Percentiles rank a stretch among this genome's conserved stretches.
These are phyloP conservation scores for Tragelaphus eurycerus DNA, from an alignment of 2,797 vertebrate species.

Conservation along the genomic window DNA sequence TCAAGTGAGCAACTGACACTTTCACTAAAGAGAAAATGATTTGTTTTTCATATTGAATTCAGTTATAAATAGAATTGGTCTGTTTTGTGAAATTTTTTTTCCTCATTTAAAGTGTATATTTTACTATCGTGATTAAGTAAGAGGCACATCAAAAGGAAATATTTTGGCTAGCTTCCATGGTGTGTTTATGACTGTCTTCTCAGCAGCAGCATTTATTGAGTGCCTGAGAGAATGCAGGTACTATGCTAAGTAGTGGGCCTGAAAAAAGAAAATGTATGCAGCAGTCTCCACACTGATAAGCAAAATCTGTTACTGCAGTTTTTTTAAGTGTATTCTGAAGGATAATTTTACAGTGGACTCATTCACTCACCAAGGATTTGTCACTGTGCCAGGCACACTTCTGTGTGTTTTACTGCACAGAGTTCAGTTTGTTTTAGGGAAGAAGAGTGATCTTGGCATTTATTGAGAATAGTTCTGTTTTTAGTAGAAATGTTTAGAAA, in stretches of 20 bases:
- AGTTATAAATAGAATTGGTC: not conserved
- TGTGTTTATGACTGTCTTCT: not conserved
- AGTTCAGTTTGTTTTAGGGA: not conserved
- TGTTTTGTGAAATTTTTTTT: not conserved
- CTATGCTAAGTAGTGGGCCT: not conserved
- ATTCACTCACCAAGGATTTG: not conserved
- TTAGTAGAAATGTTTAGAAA: not conserved
- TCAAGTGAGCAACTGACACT: not conserved
- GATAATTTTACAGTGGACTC: not conserved
- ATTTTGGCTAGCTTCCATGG: not conserved
- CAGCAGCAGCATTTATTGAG: not conserved
- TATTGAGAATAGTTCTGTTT: constrained; percentile 11
- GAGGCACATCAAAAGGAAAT: constrained; percentile 19
- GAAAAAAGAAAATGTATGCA: not conserved
- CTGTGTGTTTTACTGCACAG: not conserved
- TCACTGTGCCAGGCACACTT: not conserved
- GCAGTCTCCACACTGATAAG: not conserved
- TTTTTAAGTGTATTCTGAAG: not conserved
- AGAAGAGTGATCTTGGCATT: not conserved
- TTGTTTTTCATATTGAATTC: constrained; percentile 16
- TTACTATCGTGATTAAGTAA: not conserved
- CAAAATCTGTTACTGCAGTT: not conserved
- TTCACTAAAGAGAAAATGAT: not conserved
- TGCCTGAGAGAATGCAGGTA: not conserved
- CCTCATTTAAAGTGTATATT: not conserved